Evolutionary conservation across 2,113 vertebrate genomes (phyloP).

Genomic region (Cyphomyrus discorhynchus): DNA sequence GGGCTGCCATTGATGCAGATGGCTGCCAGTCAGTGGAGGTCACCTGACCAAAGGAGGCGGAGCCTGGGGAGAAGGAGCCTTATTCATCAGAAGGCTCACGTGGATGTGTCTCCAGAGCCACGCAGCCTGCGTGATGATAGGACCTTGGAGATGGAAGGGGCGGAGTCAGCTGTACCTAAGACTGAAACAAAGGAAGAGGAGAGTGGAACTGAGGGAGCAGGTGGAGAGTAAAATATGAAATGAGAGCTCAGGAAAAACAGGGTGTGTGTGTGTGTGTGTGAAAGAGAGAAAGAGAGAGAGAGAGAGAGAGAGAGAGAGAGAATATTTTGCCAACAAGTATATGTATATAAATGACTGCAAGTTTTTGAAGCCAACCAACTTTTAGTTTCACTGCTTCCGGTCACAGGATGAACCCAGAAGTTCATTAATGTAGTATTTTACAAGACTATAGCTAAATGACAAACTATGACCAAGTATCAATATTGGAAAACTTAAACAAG

Average conservation of each 20-base stretch:
- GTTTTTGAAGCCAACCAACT: neutral
- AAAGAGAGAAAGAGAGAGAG: slow-evolving; percentile 4
- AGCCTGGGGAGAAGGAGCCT: slow-evolving; percentile 48
- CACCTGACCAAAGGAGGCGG: slow-evolving; percentile 51
- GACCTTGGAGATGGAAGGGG: slow-evolving; percentile 1
- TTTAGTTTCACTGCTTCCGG: neutral
- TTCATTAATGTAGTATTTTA: neutral
- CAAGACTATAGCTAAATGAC: neutral
- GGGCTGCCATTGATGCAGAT: slow-evolving; percentile 34
- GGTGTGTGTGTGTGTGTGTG: neutral
- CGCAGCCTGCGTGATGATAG: slow-evolving; percentile 20
- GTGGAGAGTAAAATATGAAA: neutral
- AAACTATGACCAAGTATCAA: neutral
- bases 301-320: slow-evolving; percentile 9
- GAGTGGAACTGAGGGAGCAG: neutral
- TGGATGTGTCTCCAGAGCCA: slow-evolving; percentile 63
- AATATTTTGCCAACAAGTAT: neutral
- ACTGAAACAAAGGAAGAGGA: neutral
- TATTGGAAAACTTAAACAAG: neutral
- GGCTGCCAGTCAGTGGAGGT: slow-evolving; percentile 43
- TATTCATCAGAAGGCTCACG: slow-evolving; percentile 52
- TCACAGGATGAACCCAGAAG: neutral
- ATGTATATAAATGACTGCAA: neutral
- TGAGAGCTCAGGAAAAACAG: neutral
- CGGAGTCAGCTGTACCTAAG: neutral